Evolutionary conservation across 2,888 invertebrate genomes (phyloP), one percentile per base, ranked within the genome.

Genomic region (Cotesia congregata): DNA sequence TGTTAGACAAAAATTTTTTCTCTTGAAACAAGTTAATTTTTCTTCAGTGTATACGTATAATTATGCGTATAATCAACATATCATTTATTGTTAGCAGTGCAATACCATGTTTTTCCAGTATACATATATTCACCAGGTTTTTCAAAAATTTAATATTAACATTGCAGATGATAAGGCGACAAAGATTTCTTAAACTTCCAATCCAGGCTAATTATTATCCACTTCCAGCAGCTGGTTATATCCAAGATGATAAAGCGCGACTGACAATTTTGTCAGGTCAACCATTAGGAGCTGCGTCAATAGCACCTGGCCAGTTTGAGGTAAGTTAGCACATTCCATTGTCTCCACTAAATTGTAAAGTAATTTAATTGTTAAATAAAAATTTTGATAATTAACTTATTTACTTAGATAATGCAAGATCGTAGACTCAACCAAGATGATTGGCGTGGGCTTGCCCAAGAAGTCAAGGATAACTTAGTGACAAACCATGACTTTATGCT

Each of bases 161-260:
- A 74, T 72, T 74, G 20, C 87, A 98, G 96, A 94, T 98, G 91
- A 93, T 97, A 72, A 94, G 94, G 86, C 93, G 98, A 1, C 94
- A 95, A 83, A 93, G 94, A 78, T 94, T 96, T 83, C 91, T 92
- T 0, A 98, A 98, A 90, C 89, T 99, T 20, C 98, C 99, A 0
- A 88, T 98, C 0, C 99, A 99, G 91, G 99, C 95, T 0, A 98
- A 99, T 90, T 98, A 95, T 89, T 99, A 99, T 91, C 99, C 99
- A 1, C 93, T 99, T 89, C 94, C 98, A 0, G 92, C 95, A 0
- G 93, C 94, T 81, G 95, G 95, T 0, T 98, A 94, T 88, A 94
- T 99, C 69, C 95, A 98, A 90, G 95, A 96, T 88, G 91, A 92
- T 1, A 88, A 88, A 60, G 89, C 91, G 1, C 91, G 98, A 17